Base-by-base conservation (phyloP, 2,113 vertebrate species). In the Thryonomys swinderianus region DNA sequence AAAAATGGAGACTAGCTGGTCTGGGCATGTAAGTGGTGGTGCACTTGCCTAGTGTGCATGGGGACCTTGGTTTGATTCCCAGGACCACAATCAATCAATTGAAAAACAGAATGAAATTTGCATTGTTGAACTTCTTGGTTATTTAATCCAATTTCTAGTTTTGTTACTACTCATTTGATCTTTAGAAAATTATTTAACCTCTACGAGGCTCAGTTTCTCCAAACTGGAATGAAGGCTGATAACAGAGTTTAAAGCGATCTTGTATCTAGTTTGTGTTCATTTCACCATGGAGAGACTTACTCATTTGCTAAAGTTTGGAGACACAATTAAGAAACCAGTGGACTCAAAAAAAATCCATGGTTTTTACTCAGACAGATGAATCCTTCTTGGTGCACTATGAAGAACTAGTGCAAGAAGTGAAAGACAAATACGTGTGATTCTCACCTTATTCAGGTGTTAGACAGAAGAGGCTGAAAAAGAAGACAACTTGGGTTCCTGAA, bases 241-340 rank as follows among this genome's bases (percentile, higher is more conserved):
- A n/a, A 66, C 42, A 45, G 32, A 91, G 78, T 82, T 42, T 67
- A 94, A 89, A 79, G 71, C 67, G 40, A 51, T 2, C 20, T 51
- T 79, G 34, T 32, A 12, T 17, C 23, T 67, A 7, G 27, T 53
- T 83, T 61, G 27, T 79, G 13, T 94, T 61, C 64, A 78, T 94
- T 85, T 94, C 42, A 78, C 55, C 40, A 83, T 25, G 21, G 32
- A 86, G 40, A 74, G 30, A 91, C 30, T 71, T 91, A 73, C 5
- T 79, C 57, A 59, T 45, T 93, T 87, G 84, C 61, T 66, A 30
- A 76, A 64, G 42, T 92, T 91, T 88, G 51, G 55, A 93, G 79
- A 61, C 17, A 89, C 27, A 93, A 53, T 57, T 53, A 74, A 87
- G 74, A 93, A 83, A 42, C 76, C n/a, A 89, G 45, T 62, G 20